Base-by-base conservation (phyloP, 2,888 invertebrate species). In the Xanthorhoe designata region DNA sequence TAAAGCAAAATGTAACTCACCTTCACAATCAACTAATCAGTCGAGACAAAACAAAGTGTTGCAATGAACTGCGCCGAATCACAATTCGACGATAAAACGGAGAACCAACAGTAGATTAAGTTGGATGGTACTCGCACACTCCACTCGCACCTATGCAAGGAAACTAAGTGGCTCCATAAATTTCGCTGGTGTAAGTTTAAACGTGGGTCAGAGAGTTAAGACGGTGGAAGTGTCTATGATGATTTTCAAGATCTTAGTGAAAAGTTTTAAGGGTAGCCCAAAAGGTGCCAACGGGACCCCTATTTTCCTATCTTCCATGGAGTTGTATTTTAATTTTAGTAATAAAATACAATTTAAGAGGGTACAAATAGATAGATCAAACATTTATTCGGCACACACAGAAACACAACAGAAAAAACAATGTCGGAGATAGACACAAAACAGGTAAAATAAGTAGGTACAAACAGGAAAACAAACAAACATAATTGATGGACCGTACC, bases 81-180 rank as follows among this genome's bases (percentile, higher is more conserved):
- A 66, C 66, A 69, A 69, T 66, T 68, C 63, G 64, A 51, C 54
- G 18, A 42, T 57, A 32, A 56, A 60, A 73, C 70, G 62, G 66
- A 73, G 74, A 74, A 76, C 75, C 75, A 78, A 78, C 77, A 72
- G 69, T 56, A 59, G 72, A 58, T 69, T 72, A 75, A 81, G 78
- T 80, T 78, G 71, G 76, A 72, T 70, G 70, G 71, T 66, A 71
- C 65, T 73, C 58, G 62, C 65, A 68, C 66, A 67, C 63, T 67
- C 45, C 45, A 64, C 67, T 57, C 77, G 77, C 78, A 84, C 86
- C 84, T 89, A 89, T 85, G 85, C 86, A 83, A 78, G 74, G 75
- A 82, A 84, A 85, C 86, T 86, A 88, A 88, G 88, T 87, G 87
- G 82, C 79, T 72, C 85, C 84, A 91, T 92, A 91, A 91, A 92